phyloP scores from a whole-genome alignment of 2,888 invertebrate species.

The Maniola hyperantus region DNA sequence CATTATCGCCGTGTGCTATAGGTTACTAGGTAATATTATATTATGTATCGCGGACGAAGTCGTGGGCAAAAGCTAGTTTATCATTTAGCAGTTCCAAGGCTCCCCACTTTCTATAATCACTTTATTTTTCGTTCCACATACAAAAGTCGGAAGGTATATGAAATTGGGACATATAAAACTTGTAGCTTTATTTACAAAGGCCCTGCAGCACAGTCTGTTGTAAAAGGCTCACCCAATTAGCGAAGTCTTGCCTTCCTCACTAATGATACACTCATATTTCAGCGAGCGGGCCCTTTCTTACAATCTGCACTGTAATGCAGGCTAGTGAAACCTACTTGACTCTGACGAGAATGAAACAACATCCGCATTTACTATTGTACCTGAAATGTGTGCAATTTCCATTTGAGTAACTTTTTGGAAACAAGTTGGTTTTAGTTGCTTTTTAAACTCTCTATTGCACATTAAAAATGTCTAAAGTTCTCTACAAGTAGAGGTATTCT shows the following conservation, averaged over 20 bases:
- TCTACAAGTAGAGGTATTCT: no score
- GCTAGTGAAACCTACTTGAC: conserved; percentile 8
- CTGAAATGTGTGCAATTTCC: neutral
- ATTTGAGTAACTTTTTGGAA: neutral
- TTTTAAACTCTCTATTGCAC: no score
- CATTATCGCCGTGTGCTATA: no score
- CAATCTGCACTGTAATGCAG: conserved; percentile 11
- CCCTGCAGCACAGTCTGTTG: conserved; percentile 21
- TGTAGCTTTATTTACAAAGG: conserved; percentile 6
- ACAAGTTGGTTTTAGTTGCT: no score
- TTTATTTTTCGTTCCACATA: no score
- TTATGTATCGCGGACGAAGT: no score
- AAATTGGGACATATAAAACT: neutral
- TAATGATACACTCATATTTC: conserved; percentile 33
- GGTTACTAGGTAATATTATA: no score
- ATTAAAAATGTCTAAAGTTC: no score
- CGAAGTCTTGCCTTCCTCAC: conserved; percentile 28
- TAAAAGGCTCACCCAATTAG: conserved; percentile 37
- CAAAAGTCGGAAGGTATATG: neutral
- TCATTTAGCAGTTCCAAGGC: no score
- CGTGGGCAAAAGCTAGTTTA: no score
- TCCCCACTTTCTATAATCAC: no score
- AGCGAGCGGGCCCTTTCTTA: conserved; percentile 21
- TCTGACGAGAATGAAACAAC: neutral
- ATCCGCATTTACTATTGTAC: neutral